Percentiles rank a stretch among this genome's conserved stretches.
These are phyloP conservation scores for Nasua narica DNA, from an alignment of 2,797 vertebrate genomes.

Conservation along the genomic window DNA sequence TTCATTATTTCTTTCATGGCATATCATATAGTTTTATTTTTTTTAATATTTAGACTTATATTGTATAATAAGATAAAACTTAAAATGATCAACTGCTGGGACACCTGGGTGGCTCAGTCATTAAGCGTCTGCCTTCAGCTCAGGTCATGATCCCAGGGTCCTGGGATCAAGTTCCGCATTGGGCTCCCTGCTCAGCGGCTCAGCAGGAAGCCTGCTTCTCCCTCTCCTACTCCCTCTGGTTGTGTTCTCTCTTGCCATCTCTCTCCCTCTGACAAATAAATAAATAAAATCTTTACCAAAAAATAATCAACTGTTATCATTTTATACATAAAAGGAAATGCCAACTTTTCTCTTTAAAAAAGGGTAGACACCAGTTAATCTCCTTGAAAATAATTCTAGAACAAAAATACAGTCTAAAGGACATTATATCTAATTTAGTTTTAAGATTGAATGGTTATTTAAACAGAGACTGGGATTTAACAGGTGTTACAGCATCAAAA, in stretches of 20 bases:
- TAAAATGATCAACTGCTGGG: background rate
- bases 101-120: too few relatives aligned
- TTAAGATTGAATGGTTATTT: background rate
- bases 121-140: too few relatives aligned
- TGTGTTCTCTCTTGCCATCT: too few relatives aligned
- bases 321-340: slow-evolving; percentile 6
- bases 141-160: too few relatives aligned
- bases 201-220: too few relatives aligned
- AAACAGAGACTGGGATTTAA: slow-evolving; percentile 14
- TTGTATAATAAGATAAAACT: background rate
- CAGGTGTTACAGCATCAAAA: slow-evolving; percentile 6
- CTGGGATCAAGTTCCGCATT: too few relatives aligned
- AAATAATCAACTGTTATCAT: background rate
- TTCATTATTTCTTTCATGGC: background rate
- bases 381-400: slow-evolving; percentile 29
- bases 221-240: too few relatives aligned
- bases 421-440: background rate
- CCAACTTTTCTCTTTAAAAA: background rate
- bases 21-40: background rate
- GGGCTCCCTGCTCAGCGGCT: too few relatives aligned
- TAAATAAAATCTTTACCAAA: too few relatives aligned
- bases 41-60: background rate
- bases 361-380: background rate
- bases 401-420: background rate
- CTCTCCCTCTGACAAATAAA: too few relatives aligned